Base-by-base conservation (phyloP, 2,797 vertebrate genomes). In the Mustela erminea region DNA sequence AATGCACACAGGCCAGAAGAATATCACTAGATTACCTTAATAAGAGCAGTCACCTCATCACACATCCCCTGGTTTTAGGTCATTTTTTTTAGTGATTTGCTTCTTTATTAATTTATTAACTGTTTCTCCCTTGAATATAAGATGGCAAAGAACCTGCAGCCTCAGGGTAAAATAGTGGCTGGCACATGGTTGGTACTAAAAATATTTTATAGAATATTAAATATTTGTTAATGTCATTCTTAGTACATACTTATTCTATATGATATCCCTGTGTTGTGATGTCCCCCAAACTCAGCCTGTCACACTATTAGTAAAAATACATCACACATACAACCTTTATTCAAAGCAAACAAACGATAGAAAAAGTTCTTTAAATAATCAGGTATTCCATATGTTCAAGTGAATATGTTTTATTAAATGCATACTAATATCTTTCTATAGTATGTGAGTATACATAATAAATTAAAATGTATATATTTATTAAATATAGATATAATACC, bases 351-450 rank as follows among this genome's bases (percentile, higher is more conserved):
- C 18, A 27, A 81, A 56, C 17, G 0, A 97, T 62, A 98, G 94
- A 96, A 96, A 98, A 96, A 98, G 89, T 70, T 95, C 97, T 97
- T 96, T 68, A 97, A 98, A 95, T 94, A 80, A 97, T 93, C 98
- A 98, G 78, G 72, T 97, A 97, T 95, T 41, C 96, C 97, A n/a
- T 46, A 97, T 92, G 96, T 97, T 98, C 97, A 98, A 97, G 97
- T 98, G 97, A 98, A 97, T 97, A 98, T 97, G 97, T 98, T 99
- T 98, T 99, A 99, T 99, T 98, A 98, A 98, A 98, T 97, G 98
- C 98, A 98, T 97, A 98, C 97, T 98, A 98, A 96, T 94, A 98
- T 97, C 88, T 97, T 98, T 98, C 95, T 98, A 95, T 97, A 97
- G 97, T 95, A 97, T 97, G 97, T 98, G 98, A 98, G 97, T 97